These are phyloP conservation scores for Emydocephalus ijimae DNA, from an alignment of 2,113 vertebrate genomes.

Conservation along the genomic window DNA sequence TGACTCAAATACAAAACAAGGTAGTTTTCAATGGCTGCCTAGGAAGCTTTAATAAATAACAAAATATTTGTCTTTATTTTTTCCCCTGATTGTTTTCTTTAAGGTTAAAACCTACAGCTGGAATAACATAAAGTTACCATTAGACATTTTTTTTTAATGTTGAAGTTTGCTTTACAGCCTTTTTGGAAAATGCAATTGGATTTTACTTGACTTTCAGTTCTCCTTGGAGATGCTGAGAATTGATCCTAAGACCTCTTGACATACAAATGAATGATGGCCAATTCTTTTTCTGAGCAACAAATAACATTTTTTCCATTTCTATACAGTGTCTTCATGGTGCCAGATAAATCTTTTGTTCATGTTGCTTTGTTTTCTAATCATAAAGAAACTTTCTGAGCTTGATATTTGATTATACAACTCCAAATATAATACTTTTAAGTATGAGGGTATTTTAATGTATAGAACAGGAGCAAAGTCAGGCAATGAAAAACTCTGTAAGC, in stretches of 20 bases:
- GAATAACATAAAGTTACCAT: background rate
- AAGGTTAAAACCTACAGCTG: background rate
- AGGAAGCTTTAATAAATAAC: background rate
- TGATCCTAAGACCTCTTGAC: background rate
- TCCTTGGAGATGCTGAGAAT: too few relatives aligned
- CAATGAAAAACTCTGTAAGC: constrained; percentile 43
- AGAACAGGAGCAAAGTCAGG: constrained; percentile 46
- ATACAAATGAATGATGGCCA: background rate
- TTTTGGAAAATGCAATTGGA: background rate
- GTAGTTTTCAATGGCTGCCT: background rate
- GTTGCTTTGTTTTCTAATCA: constrained; percentile 46
- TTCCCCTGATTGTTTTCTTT: background rate
- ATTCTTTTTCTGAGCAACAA: background rate
- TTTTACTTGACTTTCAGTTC: background rate
- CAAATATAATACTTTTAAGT: constrained; percentile 53
- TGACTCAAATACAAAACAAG: background rate
- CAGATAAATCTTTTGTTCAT: constrained; percentile 51
- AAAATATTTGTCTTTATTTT: background rate
- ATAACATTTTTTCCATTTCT: constrained; percentile 49
- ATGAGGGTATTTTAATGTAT: constrained; percentile 41
- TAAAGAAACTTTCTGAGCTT: constrained; percentile 56
- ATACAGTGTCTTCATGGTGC: constrained; percentile 52
- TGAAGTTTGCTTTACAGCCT: background rate
- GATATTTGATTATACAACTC: constrained; percentile 43
- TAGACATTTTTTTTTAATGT: background rate